Conservation (phyloP, 2,797 vertebrate species). For the Schizopygopsis pylzovi region DNA sequence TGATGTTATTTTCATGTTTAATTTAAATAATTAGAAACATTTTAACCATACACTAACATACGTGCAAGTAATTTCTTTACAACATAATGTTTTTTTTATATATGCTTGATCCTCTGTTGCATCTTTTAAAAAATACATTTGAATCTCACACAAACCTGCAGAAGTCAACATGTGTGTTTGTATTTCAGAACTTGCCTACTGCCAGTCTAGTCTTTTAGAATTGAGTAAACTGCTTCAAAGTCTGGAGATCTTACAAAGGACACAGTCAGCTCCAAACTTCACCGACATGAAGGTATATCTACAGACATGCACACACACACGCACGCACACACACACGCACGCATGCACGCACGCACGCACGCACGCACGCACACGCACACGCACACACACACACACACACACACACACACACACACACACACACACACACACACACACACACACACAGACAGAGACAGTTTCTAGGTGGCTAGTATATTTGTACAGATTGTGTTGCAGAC, state of each 20-base stretch:
- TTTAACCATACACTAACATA: background rate
- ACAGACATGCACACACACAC: background rate
- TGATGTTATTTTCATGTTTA: background rate
- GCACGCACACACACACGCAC: no score
- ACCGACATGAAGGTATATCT: slow-evolving; percentile 94
- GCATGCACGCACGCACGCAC: no score
- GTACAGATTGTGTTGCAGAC: background rate
- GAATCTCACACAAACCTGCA: background rate
- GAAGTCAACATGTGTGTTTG: slow-evolving; percentile 47
- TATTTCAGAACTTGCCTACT: slow-evolving; percentile 90
- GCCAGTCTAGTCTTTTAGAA: slow-evolving; percentile 95
- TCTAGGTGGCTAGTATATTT: background rate
- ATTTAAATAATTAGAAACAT: background rate
- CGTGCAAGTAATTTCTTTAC: background rate
- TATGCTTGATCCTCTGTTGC: background rate
- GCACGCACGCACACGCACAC: background rate
- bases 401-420: background rate
- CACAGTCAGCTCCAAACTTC: slow-evolving; percentile 97
- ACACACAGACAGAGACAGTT: background rate
- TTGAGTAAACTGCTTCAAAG: slow-evolving; percentile 95
- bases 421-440: background rate
- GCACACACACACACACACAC: background rate
- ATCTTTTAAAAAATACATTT: background rate
- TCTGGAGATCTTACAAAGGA: slow-evolving; percentile 97
- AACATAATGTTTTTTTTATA: background rate